phyloP scores from a whole-genome alignment of 2,888 invertebrate species.

The Trichogramma evanescens region DNA sequence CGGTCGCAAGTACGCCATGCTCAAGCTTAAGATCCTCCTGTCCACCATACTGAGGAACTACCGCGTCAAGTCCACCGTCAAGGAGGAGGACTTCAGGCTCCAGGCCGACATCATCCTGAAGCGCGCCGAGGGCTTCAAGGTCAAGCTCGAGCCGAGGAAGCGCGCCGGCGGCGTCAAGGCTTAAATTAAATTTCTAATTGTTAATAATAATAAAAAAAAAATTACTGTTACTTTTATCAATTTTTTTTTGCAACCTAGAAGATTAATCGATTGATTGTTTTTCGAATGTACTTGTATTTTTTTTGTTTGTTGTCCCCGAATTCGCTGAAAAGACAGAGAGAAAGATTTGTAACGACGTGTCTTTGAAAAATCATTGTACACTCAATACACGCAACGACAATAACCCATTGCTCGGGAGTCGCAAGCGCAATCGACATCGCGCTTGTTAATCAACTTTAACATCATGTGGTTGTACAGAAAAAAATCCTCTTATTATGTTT shows the following conservation, averaged over 20 bases:
- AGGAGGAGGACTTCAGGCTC: slow-evolving; percentile 61
- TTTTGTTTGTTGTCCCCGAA: too few relatives aligned
- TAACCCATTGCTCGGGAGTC: too few relatives aligned
- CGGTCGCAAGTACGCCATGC: slow-evolving; percentile 73
- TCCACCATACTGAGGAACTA: slow-evolving; percentile 67
- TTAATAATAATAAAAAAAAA: not conserved
- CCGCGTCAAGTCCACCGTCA: slow-evolving; percentile 56
- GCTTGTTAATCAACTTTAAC: too few relatives aligned
- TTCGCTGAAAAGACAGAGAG: not conserved
- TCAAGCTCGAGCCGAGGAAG: slow-evolving; percentile 38
- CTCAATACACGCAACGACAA: not conserved
- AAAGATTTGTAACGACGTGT: not conserved
- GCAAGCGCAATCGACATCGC: too few relatives aligned
- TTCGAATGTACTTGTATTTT: not conserved
- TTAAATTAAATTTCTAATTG: slow-evolving; percentile 13
- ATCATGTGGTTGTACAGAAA: too few relatives aligned
- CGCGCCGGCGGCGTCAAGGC: slow-evolving; percentile 17
- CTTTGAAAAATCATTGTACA: too few relatives aligned
- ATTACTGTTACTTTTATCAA: not conserved
- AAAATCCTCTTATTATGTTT: too few relatives aligned
- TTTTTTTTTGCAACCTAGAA: slow-evolving; percentile 8
- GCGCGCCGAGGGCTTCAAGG: slow-evolving; percentile 64
- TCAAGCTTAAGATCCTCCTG: slow-evolving; percentile 67
- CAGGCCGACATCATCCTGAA: slow-evolving; percentile 70
- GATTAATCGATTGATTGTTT: not conserved